Conservation (phyloP, 2,888 invertebrate species). For the Cheilosia soror region DNA sequence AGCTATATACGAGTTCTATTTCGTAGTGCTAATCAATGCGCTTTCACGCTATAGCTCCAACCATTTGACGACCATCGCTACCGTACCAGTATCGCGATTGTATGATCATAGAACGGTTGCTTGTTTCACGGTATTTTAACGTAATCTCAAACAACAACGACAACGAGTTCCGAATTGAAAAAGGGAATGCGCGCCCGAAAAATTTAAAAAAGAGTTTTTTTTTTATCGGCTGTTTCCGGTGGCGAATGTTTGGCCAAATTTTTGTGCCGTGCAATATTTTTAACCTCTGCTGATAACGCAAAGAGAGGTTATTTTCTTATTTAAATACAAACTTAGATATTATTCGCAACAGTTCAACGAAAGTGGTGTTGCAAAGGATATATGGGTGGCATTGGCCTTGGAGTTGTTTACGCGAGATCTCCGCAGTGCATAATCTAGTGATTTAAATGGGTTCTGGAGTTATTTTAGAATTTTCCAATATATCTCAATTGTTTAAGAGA, state of each 20-base stretch:
- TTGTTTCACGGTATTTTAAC: constrained; percentile 9
- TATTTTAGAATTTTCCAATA: no score
- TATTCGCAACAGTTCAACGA: no score
- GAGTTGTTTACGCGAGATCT: no score
- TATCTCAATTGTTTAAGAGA: no score
- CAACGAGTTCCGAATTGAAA: constrained; percentile 1
- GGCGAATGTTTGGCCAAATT: constrained; percentile 14
- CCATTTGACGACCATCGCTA: constrained; percentile 39
- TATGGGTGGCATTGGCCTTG: no score
- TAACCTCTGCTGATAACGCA: background rate
- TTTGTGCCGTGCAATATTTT: background rate
- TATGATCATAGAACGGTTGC: constrained; percentile 58
- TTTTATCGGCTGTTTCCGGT: constrained; percentile 40
- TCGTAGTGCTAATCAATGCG: constrained; percentile 56
- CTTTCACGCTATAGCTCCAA: constrained; percentile 41
- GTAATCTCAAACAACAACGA: background rate
- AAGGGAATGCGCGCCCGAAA: constrained; percentile 1
- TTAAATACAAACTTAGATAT: background rate
- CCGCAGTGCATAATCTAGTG: no score
- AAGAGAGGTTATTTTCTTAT: background rate
- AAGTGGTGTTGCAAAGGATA: no score
- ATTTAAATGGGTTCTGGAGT: no score
- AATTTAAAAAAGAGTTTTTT: background rate
- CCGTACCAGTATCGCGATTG: constrained; percentile 56
- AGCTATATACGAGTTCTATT: background rate